Evolutionary conservation across 2,797 vertebrate species (phyloP), one percentile per base, ranked within the genome.

Genomic region (Protosalanx chinensis): DNA sequence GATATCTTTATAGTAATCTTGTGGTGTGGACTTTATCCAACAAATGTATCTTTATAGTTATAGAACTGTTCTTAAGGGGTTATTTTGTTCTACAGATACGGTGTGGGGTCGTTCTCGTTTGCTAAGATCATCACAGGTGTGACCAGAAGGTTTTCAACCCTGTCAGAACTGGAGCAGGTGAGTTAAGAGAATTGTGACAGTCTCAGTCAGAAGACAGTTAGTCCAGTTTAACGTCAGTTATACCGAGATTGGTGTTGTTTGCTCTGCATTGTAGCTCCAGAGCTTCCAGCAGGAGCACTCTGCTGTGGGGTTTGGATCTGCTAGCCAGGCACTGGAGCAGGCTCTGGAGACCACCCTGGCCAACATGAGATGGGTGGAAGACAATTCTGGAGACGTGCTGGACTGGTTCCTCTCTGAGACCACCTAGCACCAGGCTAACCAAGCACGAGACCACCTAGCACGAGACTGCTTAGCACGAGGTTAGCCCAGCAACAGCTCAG

Each of bases 21-120:
- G 37, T 41, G 37, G 37, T 41, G 37, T 41, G 37, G 7, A 12
- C 8, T 10, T 2, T 41, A 41, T 41, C 37, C 12, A 41, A 10
- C 8, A 37, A 37, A 6, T 10, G 35, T 37, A 37, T 37, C 6
- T 8, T 37, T 37, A 0, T 37, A 37, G 35, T 10, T 41, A 12
- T 41, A 41, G 37, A 41, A 41, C 10, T 7, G 35, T 7, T 2
- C 37, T 12, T 41, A 10, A 41, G 37, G 37, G 37, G 2, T 41
- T 41, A 41, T 10, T 41, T 41, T 41, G 7, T n/a, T 53, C 7
- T 6, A 15, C 15, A 98, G 96, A 64, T 97, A 92, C 0, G 95
- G 96, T 0, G 91, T 90, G 0, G 94, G 95, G 33, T 97, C 95
- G 5, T 97, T 97, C 87, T 95, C 94, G 72, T 98, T 98, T 84